Evolutionary conservation across 2,888 invertebrate species (phyloP).

Genomic region (Melinopterus prodromus): DNA sequence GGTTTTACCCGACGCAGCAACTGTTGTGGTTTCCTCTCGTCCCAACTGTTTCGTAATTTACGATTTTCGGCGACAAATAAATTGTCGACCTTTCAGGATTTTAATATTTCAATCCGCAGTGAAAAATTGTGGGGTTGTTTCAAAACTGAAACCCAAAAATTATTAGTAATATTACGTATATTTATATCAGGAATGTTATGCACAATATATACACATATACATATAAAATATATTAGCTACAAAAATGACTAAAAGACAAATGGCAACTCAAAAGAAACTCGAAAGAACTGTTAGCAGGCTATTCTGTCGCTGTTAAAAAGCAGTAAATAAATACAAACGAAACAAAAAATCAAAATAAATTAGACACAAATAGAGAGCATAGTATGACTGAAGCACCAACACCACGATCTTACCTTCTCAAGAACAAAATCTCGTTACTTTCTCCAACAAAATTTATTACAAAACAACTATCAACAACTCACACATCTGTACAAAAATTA

Average conservation of each 20-base stretch:
- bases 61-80: too few species aligned
- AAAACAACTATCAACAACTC: background rate
- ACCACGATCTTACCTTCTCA: conserved; percentile 6
- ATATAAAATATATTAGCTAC: conserved; percentile 16
- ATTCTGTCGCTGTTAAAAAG: conserved; percentile 25
- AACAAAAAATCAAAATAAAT: conserved; percentile 8
- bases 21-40: too few species aligned
- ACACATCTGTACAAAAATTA: conserved; percentile 10
- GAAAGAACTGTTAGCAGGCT: conserved; percentile 24
- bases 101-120: too few species aligned
- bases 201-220: conserved; percentile 16
- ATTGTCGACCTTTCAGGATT: too few species aligned
- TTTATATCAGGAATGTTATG: conserved; percentile 11
- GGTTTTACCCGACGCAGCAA: too few species aligned
- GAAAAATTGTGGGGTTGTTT: too few species aligned
- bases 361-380: background rate
- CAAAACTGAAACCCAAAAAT: too few species aligned
- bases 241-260: conserved; percentile 11
- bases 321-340: conserved; percentile 5
- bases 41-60: too few species aligned
- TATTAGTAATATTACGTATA: too few species aligned
- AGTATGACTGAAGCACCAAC: background rate
- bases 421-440: background rate
- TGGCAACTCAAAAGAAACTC: background rate
- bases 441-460: conserved; percentile 12